These are phyloP conservation scores for Tachypleus tridentatus DNA, from an alignment of 1,140 invertebrate genomes.

Conservation along the genomic window DNA sequence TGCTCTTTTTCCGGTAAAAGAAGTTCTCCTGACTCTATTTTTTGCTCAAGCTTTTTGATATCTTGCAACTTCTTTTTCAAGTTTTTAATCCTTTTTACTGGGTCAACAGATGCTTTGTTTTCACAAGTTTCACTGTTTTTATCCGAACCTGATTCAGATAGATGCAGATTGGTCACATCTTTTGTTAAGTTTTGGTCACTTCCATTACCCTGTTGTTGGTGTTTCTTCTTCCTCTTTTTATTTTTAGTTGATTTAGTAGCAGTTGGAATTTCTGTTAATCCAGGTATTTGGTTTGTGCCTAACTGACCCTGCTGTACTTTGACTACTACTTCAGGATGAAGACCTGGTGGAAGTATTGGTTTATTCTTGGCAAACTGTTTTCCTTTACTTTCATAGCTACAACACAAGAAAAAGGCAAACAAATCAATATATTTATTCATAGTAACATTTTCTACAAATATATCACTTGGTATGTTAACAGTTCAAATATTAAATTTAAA, in stretches of 20 bases:
- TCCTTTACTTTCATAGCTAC: conserved; percentile 75
- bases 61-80: conserved; percentile 80
- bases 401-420: conserved; percentile 12
- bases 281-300: conserved; percentile 12
- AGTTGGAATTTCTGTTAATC: conserved; percentile 4
- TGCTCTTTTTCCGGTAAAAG: conserved; percentile 75
- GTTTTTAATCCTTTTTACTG: conserved; percentile 67
- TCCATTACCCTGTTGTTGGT: conserved; percentile 23
- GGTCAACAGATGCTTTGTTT: conserved; percentile 30
- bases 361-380: conserved; percentile 59
- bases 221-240: conserved; percentile 36
- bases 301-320: conserved; percentile 34
- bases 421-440: no score
- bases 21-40: conserved; percentile 59
- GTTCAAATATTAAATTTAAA: no score
- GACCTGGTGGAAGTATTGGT: conserved; percentile 31
- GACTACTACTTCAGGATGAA: conserved; percentile 45
- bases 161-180: no score
- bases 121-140: no score
- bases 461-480: no score
- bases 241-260: conserved; percentile 28
- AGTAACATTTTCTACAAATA: no score
- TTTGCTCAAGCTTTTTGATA: conserved; percentile 71
- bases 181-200: no score
- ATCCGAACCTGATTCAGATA: no score